Evolutionary conservation across 2,113 vertebrate genomes (phyloP).

Genomic region (Myiopsitta monachus): DNA sequence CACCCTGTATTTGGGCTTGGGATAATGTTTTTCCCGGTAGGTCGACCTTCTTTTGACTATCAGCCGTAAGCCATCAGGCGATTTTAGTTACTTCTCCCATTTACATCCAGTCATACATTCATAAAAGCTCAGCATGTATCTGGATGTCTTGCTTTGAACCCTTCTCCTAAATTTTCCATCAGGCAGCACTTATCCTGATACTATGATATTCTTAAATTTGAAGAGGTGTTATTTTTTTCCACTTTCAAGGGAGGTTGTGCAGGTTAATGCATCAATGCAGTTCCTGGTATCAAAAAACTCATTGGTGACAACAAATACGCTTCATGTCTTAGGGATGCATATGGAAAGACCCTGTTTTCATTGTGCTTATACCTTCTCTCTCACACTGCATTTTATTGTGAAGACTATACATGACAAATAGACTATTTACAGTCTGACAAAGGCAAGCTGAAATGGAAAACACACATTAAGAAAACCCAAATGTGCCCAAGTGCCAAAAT

Average conservation of each 20-base stretch:
- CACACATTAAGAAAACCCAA: background rate
- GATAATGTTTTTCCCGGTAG: background rate
- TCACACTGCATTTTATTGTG: background rate
- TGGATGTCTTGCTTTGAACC: background rate
- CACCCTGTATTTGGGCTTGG: background rate
- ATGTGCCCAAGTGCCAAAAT: background rate
- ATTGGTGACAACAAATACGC: background rate
- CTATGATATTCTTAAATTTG: background rate
- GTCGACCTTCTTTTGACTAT: background rate
- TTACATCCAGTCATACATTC: background rate
- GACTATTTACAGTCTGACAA: background rate
- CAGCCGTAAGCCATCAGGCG: background rate
- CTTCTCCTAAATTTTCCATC: background rate
- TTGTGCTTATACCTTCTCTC: background rate
- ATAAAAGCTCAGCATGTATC: background rate
- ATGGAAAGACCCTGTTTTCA: background rate
- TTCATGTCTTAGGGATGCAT: background rate
- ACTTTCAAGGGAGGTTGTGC: background rate
- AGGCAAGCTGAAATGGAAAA: background rate
- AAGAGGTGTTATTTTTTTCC: background rate
- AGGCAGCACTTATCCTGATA: background rate
- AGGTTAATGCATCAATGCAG: background rate
- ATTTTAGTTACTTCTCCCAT: background rate
- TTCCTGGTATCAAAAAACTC: background rate
- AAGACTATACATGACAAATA: background rate